phyloP scores from a whole-genome alignment of 2,888 invertebrate genomes.

The Drosophila tripunctata region DNA sequence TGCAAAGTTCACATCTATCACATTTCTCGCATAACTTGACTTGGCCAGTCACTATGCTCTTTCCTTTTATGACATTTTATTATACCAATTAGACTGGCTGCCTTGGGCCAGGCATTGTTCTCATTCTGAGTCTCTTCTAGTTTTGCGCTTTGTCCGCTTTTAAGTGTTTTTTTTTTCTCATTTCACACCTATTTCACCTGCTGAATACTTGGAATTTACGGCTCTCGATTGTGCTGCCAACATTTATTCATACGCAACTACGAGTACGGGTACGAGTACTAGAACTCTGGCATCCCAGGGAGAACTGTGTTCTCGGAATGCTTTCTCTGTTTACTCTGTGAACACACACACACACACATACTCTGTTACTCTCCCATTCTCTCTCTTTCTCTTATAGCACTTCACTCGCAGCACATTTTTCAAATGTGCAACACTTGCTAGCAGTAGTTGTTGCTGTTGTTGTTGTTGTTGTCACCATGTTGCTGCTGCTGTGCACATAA shows the following conservation, averaged over 20 bases:
- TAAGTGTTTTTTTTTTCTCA: slow-evolving; percentile 9
- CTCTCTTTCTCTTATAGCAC: slow-evolving; percentile 36
- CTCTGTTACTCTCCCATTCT: too few relatives aligned
- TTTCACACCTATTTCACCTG: slow-evolving; percentile 58
- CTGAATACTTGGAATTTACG: slow-evolving; percentile 67
- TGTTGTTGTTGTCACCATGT: slow-evolving; percentile 31
- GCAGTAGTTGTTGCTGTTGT: slow-evolving; percentile 27
- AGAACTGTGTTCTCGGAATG: background rate
- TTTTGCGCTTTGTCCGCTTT: slow-evolving; percentile 32
- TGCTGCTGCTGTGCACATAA: slow-evolving; percentile 54
- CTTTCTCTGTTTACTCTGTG: slow-evolving; percentile 18
- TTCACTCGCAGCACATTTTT: slow-evolving; percentile 67
- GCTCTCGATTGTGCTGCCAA: slow-evolving; percentile 65
- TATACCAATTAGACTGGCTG: slow-evolving; percentile 67
- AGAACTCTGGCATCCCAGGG: background rate
- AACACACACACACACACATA: slow-evolving; percentile 11
- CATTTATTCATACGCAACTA: slow-evolving; percentile 67
- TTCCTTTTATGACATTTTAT: slow-evolving; percentile 70
- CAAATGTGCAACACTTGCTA: slow-evolving; percentile 72
- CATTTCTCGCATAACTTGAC: slow-evolving; percentile 33
- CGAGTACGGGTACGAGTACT: background rate
- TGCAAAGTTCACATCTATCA: slow-evolving; percentile 12
- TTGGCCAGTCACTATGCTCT: slow-evolving; percentile 38
- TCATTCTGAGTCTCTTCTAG: slow-evolving; percentile 5
- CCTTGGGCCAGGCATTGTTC: slow-evolving; percentile 50